phyloP scores from a whole-genome alignment of 2,797 vertebrate species.

The Cottoperca gobio region DNA sequence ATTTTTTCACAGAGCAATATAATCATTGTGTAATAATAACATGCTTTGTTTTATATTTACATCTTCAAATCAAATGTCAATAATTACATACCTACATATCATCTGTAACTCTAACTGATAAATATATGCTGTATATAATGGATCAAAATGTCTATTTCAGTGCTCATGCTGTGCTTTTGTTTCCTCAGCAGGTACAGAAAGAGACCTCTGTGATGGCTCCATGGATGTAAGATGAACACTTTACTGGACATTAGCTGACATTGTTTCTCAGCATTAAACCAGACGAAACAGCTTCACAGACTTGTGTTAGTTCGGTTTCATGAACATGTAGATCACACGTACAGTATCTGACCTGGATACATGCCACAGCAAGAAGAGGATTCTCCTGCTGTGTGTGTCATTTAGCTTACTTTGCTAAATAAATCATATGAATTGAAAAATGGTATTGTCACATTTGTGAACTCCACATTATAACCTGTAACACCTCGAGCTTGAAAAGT shows the following conservation, averaged over 20 bases:
- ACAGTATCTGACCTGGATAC: constrained; percentile 3
- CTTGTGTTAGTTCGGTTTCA: background rate
- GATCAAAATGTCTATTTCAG: background rate
- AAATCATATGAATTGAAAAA: constrained; percentile 49
- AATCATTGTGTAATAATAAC: background rate
- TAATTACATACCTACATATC: background rate
- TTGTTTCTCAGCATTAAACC: background rate
- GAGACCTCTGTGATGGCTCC: constrained; percentile 82
- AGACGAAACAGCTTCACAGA: constrained; percentile 1
- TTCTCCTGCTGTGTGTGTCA: constrained; percentile 13
- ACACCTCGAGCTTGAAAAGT: background rate
- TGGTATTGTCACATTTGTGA: background rate
- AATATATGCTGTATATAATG: background rate
- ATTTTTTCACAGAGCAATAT: background rate
- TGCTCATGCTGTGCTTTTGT: constrained; percentile 7
- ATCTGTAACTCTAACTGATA: background rate
- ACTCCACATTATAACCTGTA: background rate
- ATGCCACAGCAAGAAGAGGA: background rate
- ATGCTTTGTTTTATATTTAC: background rate
- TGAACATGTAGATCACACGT: background rate
- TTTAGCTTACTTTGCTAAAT: constrained; percentile 48
- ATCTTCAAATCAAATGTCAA: background rate
- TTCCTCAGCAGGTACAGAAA: constrained; percentile 86
- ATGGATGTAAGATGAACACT: constrained; percentile 85
- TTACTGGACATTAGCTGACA: background rate